phyloP scores from a whole-genome alignment of 53 echinoderm and acorn worm genomes.

The Echinometra lucunter region DNA sequence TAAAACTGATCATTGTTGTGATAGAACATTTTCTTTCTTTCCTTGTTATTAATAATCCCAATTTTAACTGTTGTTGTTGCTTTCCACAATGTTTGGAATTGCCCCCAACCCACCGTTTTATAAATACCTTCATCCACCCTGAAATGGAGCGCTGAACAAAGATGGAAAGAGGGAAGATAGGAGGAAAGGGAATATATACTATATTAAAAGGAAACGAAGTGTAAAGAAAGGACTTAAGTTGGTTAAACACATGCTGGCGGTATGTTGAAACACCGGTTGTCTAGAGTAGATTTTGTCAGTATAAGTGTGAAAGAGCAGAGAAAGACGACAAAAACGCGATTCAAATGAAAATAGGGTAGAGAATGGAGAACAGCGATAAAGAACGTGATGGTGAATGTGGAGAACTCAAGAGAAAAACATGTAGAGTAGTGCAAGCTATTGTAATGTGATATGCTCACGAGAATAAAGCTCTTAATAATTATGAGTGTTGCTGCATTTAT shows the following conservation, averaged over 20 bases:
- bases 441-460: background rate
- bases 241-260: background rate
- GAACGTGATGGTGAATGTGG: background rate
- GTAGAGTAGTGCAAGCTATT: background rate
- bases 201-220: background rate
- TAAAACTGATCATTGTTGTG: too few species aligned
- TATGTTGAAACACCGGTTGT: conserved; percentile 14
- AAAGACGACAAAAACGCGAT: background rate
- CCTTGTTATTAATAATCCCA: too few species aligned
- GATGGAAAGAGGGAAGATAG: background rate
- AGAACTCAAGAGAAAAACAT: background rate
- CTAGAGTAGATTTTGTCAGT: background rate
- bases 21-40: too few species aligned
- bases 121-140: too few species aligned
- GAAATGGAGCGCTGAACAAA: background rate
- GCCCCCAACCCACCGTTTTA: too few species aligned
- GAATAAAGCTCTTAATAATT: background rate
- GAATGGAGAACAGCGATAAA: background rate
- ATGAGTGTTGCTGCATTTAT: background rate
- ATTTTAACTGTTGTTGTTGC: too few species aligned
- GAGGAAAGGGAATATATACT: background rate
- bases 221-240: background rate
- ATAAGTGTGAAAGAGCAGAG: background rate
- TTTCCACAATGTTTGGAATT: too few species aligned
- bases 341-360: background rate